Evolutionary conservation across 2,797 vertebrate genomes (phyloP).

Genomic region (Stomatorhinus walkeri): DNA sequence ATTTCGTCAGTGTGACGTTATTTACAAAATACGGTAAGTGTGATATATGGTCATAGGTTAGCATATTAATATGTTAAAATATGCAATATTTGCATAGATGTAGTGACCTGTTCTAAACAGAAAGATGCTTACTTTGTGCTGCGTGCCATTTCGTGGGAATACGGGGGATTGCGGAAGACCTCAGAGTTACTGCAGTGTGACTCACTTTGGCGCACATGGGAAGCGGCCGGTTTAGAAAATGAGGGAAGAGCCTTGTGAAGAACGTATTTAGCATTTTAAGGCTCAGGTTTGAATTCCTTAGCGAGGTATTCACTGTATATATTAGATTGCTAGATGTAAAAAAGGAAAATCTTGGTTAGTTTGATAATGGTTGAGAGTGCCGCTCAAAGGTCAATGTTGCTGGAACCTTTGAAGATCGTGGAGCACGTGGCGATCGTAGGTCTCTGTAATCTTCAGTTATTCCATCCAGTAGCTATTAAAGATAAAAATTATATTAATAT

Average conservation of each 20-base stretch:
- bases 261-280: constrained; percentile 51
- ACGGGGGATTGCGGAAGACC: constrained; percentile 54
- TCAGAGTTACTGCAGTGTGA: constrained; percentile 77
- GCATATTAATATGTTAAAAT: neutral
- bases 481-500: neutral
- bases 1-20: neutral
- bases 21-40: neutral
- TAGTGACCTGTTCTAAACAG: neutral
- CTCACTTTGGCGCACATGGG: constrained; percentile 74
- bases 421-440: neutral
- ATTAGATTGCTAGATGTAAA: neutral
- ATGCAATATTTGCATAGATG: neutral
- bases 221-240: constrained; percentile 52
- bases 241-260: constrained; percentile 40
- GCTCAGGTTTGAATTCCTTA: neutral
- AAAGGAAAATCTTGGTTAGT: neutral
- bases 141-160: constrained; percentile 45
- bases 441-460: neutral
- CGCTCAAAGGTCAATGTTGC: constrained; percentile 9
- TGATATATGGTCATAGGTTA: neutral
- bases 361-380: neutral
- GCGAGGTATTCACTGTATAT: neutral
- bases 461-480: neutral
- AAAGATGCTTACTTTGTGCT: constrained; percentile 20
- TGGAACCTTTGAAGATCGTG: constrained; percentile 1